phyloP scores from a whole-genome alignment of 2,888 invertebrate genomes.

The Athrips mouffetella region DNA sequence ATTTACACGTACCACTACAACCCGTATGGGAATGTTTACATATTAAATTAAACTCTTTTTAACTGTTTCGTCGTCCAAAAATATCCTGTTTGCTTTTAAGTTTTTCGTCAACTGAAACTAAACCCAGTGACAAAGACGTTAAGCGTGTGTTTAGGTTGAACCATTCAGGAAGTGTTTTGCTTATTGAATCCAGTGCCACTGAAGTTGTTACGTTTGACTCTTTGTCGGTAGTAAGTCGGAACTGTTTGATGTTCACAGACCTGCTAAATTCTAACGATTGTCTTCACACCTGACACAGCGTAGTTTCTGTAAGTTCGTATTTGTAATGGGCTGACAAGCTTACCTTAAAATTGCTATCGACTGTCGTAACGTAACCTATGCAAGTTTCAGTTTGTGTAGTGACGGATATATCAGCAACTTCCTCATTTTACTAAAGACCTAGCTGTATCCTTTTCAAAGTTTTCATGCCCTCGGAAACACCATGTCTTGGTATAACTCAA shows the following conservation, averaged over 20 bases:
- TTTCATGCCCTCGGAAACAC: conserved; percentile 45
- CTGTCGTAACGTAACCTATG: too few species aligned
- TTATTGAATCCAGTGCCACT: conserved; percentile 13
- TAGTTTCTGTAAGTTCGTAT: conserved; percentile 2
- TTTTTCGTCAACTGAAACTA: conserved; percentile 23
- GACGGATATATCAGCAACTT: conserved; percentile 18
- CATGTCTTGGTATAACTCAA: conserved; percentile 49
- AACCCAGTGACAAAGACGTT: conserved; percentile 4
- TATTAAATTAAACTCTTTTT: conserved; percentile 55
- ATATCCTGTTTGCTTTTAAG: conserved; percentile 26
- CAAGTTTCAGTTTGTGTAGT: too few species aligned
- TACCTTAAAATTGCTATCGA: too few species aligned
- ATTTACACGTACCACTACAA: conserved; percentile 56
- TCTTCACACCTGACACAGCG: background rate
- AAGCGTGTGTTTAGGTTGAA: background rate
- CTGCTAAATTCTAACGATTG: conserved; percentile 1
- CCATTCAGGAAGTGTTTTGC: background rate
- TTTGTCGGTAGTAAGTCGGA: conserved; percentile 15
- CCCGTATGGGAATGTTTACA: conserved; percentile 71
- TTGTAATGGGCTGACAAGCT: too few species aligned
- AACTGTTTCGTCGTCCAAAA: conserved; percentile 38
- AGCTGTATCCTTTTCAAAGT: conserved; percentile 48
- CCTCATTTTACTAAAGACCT: conserved; percentile 28
- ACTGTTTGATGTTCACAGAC: conserved; percentile 2
- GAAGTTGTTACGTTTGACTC: conserved; percentile 17